A percentile compares a stretch with the other conserved stretches of the same genome.
Conservation (phyloP, 1,140 invertebrate genomes). For the Heliconius hermathena region DNA sequence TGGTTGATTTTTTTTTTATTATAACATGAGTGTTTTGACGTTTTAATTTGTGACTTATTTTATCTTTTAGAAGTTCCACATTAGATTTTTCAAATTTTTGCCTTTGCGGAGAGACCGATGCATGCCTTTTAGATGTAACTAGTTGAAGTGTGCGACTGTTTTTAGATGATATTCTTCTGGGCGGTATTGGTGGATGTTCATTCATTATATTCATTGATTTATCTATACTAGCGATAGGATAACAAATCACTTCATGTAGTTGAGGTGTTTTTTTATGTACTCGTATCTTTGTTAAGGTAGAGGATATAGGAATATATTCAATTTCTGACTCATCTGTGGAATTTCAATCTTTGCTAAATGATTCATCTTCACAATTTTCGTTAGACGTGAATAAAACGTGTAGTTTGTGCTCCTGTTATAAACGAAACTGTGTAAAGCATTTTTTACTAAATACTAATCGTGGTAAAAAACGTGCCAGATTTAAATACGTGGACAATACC, state of each 20-base stretch:
- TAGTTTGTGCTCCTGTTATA: slow-evolving; percentile 66
- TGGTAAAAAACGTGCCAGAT: slow-evolving; percentile 56
- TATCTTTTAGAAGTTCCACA: slow-evolving; percentile 82
- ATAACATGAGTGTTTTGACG: slow-evolving; percentile 78
- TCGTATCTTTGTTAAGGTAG: slow-evolving; percentile 89
- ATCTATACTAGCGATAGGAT: slow-evolving; percentile 81
- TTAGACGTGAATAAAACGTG: slow-evolving; percentile 71
- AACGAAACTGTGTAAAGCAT: slow-evolving; percentile 63
- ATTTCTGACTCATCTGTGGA: slow-evolving; percentile 87
- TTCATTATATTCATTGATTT: slow-evolving; percentile 47
- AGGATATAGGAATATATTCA: slow-evolving; percentile 91
- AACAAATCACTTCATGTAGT: slow-evolving; percentile 82
- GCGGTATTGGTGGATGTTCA: slow-evolving; percentile 84
- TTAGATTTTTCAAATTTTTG: slow-evolving; percentile 65
- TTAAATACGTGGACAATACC: slow-evolving; percentile 48
- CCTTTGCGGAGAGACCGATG: slow-evolving; percentile 49
- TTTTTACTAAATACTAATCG: slow-evolving; percentile 43
- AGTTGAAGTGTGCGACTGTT: slow-evolving; percentile 87
- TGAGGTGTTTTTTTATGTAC: slow-evolving; percentile 84
- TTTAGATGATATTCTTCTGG: slow-evolving; percentile 87
- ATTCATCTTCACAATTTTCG: slow-evolving; percentile 45
- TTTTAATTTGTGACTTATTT: slow-evolving; percentile 82
- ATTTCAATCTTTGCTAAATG: slow-evolving; percentile 65
- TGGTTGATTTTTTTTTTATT: slow-evolving; percentile 61
- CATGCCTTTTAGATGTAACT: slow-evolving; percentile 81